Evolutionary conservation across 2,888 invertebrate species (phyloP).

Genomic region (Glyphotaelius pellucidus): DNA sequence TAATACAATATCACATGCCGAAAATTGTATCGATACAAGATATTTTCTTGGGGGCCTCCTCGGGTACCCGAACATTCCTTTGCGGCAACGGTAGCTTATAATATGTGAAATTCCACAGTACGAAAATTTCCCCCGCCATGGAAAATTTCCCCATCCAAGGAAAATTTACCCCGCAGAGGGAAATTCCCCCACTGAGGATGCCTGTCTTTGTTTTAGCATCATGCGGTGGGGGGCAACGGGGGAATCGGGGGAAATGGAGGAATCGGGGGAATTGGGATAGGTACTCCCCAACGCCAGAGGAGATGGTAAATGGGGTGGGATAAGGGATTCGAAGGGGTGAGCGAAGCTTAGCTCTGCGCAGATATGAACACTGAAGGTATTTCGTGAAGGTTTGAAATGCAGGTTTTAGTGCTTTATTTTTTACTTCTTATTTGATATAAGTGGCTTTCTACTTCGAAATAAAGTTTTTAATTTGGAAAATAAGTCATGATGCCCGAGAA

Average conservation of each 20-base stretch:
- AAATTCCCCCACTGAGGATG: constrained; percentile 16
- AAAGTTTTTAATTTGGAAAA: background rate
- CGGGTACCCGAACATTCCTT: constrained; percentile 9
- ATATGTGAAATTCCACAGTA: constrained; percentile 38
- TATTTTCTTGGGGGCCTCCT: constrained; percentile 19
- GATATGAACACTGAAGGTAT: constrained; percentile 5
- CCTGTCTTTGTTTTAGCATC: constrained; percentile 34
- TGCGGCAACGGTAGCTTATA: constrained; percentile 6
- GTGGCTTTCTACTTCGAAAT: background rate
- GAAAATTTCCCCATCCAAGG: background rate
- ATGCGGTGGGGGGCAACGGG: background rate
- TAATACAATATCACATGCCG: background rate
- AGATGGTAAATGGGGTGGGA: background rate
- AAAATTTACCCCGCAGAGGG: constrained; percentile 3
- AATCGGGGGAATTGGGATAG: background rate
- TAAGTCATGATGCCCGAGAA: background rate
- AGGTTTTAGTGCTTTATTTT: background rate
- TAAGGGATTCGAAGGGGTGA: constrained; percentile 11
- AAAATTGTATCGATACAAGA: constrained; percentile 28
- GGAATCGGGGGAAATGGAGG: background rate
- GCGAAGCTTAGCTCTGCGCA: background rate
- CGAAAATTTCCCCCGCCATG: background rate
- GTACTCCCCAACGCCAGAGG: background rate
- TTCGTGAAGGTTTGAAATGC: background rate
- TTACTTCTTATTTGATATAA: background rate